Conservation (phyloP, 2,113 vertebrate species). For the Thomomys bottae region DNA sequence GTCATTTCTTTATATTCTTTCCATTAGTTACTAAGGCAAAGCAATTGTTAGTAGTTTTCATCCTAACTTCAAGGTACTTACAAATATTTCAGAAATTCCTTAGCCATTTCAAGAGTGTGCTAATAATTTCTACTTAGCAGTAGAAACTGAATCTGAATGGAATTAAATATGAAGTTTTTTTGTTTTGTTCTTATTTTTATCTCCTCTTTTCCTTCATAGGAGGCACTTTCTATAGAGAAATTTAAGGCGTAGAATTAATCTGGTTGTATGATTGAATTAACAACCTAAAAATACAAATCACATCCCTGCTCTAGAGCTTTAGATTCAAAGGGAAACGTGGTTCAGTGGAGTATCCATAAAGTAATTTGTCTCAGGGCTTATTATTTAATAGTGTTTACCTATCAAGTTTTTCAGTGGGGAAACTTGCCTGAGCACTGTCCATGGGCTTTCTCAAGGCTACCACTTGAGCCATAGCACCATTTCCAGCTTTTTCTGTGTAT, state of each 20-base stretch:
- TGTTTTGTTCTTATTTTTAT: not conserved
- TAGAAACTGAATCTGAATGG: not conserved
- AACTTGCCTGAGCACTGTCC: no score
- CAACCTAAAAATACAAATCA: not conserved
- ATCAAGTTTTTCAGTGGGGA: not conserved
- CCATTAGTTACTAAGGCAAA: constrained; percentile 7
- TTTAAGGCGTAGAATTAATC: constrained; percentile 60
- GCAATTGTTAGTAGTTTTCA: not conserved
- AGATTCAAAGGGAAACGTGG: not conserved
- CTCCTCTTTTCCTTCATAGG: not conserved
- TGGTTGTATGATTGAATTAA: constrained; percentile 21
- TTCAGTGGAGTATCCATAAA: not conserved
- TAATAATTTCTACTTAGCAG: not conserved
- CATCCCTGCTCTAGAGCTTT: not conserved
- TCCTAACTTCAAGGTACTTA: constrained; percentile 38
- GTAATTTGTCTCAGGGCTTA: not conserved
- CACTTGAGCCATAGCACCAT: no score
- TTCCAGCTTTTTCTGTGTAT: no score
- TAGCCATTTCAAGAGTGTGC: not conserved
- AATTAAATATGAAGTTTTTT: not conserved
- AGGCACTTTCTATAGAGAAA: not conserved
- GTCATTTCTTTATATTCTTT: not conserved
- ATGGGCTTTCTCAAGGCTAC: no score
- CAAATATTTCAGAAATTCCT: constrained; percentile 11
- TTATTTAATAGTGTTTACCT: not conserved